Conservation (phyloP, 1,140 invertebrate genomes). For the Anthonomus grandis region DNA sequence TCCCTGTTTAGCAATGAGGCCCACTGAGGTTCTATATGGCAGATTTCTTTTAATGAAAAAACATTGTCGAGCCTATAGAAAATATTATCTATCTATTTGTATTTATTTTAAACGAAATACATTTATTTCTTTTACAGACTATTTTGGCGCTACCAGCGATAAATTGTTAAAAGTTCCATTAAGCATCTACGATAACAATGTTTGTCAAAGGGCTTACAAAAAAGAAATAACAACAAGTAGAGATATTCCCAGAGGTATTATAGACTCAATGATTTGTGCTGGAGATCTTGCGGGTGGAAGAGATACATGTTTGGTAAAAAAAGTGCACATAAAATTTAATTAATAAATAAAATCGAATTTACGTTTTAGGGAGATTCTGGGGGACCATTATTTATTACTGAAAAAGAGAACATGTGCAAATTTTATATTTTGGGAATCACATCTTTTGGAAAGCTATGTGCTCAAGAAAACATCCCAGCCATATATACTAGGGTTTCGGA, state of each 20-base stretch:
- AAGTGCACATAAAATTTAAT: conserved; percentile 6
- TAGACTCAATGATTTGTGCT: conserved; percentile 65
- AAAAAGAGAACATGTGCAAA: conserved; percentile 53
- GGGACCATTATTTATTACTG: conserved; percentile 55
- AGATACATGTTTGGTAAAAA: conserved; percentile 70
- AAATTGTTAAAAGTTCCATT: conserved; percentile 65
- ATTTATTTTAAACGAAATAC: neutral
- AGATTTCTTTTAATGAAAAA: no score
- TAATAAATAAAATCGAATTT: neutral
- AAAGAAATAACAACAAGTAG: conserved; percentile 37
- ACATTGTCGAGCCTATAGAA: no score
- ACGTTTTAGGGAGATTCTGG: conserved; percentile 62
- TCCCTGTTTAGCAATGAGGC: no score
- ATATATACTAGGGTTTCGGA: conserved; percentile 58
- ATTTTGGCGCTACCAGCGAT: conserved; percentile 52
- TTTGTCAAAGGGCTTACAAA: conserved; percentile 54
- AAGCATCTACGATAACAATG: conserved; percentile 54
- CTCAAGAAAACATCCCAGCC: conserved; percentile 51
- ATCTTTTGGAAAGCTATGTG: conserved; percentile 57
- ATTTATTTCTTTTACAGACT: conserved; percentile 21
- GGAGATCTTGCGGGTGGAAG: conserved; percentile 65
- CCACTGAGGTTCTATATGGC: no score
- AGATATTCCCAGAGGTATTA: conserved; percentile 54
- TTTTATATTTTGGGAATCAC: conserved; percentile 56
- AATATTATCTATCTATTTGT: neutral